Percentiles rank a stretch among this genome's conserved stretches.
Conservation (phyloP, 1,140 invertebrate genomes). For the Zaprionus ghesquierei region DNA sequence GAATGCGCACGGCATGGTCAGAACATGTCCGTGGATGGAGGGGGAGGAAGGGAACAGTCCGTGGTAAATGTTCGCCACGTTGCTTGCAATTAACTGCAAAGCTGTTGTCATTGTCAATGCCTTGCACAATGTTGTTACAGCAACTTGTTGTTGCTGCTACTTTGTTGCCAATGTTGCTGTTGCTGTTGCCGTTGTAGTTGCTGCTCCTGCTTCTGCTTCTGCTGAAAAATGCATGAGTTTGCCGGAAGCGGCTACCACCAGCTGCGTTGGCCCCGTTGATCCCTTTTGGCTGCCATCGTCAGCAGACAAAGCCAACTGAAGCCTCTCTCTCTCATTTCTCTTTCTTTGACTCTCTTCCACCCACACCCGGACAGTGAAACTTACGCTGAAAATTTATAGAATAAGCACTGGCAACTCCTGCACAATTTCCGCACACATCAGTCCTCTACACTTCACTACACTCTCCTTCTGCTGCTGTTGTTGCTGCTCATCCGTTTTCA, state of each 20-base stretch:
- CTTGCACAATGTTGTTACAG: conserved; percentile 41
- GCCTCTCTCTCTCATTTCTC: background rate
- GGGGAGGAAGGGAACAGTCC: background rate
- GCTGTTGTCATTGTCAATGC: conserved; percentile 60
- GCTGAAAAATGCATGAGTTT: conserved; percentile 68
- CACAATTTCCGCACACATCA: conserved; percentile 67
- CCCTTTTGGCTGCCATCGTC: conserved; percentile 39
- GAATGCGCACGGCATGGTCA: conserved; percentile 13
- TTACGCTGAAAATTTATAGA: conserved; percentile 57
- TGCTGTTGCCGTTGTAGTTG: background rate
- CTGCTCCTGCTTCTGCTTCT: conserved; percentile 10
- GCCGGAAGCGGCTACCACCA: conserved; percentile 59
- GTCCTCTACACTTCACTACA: conserved; percentile 50
- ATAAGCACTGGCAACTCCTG: conserved; percentile 51
- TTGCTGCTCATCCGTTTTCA: conserved; percentile 24
- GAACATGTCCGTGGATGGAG: background rate
- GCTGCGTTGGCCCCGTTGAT: conserved; percentile 50
- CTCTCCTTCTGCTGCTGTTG: background rate
- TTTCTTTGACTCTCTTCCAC: background rate
- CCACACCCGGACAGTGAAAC: background rate
- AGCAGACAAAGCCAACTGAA: conserved; percentile 38
- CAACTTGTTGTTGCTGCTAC: conserved; percentile 33
- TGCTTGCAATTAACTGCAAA: conserved; percentile 64
- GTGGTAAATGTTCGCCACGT: conserved; percentile 42
- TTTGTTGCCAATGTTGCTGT: conserved; percentile 37